These are phyloP conservation scores for Rhinoraja longicauda DNA, from an alignment of 2,797 vertebrate genomes.

Conservation along the genomic window DNA sequence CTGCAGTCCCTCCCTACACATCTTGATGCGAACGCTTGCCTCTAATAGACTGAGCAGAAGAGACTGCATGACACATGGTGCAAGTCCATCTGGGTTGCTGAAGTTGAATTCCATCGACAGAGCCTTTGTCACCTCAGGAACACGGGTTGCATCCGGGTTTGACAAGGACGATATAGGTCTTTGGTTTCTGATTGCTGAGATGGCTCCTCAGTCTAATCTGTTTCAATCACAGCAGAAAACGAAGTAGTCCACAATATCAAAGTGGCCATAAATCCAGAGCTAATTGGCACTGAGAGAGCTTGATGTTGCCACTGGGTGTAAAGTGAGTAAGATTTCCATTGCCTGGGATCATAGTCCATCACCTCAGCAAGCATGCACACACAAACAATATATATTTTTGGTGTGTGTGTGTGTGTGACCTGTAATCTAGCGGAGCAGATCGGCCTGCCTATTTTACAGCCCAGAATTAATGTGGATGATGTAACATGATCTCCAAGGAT, in stretches of 20 bases:
- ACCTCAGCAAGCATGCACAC: background rate
- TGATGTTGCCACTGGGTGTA: constrained; percentile 14
- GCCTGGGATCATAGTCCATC: background rate
- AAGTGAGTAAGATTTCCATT: constrained; percentile 27
- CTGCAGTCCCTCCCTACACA: no score
- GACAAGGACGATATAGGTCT: constrained; percentile 4
- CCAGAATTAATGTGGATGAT: constrained; percentile 3
- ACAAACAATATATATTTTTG: background rate
- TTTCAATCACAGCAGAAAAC: constrained; percentile 3
- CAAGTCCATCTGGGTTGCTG: background rate
- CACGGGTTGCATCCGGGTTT: constrained; percentile 4
- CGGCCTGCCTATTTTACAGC: background rate
- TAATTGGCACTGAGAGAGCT: constrained; percentile 14
- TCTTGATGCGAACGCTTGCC: no score
- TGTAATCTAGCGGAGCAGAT: constrained; percentile 13
- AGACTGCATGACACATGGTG: background rate
- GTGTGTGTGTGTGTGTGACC: background rate
- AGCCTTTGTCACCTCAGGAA: background rate
- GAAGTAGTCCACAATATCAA: background rate
- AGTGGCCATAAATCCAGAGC: constrained; percentile 31
- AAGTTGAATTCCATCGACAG: background rate
- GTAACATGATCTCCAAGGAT: background rate
- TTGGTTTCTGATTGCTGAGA: background rate
- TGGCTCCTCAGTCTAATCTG: constrained; percentile 9
- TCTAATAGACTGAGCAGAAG: no score